Evolutionary conservation across 2,797 vertebrate species (phyloP).

Genomic region (Parotocinclus haroldoi): DNA sequence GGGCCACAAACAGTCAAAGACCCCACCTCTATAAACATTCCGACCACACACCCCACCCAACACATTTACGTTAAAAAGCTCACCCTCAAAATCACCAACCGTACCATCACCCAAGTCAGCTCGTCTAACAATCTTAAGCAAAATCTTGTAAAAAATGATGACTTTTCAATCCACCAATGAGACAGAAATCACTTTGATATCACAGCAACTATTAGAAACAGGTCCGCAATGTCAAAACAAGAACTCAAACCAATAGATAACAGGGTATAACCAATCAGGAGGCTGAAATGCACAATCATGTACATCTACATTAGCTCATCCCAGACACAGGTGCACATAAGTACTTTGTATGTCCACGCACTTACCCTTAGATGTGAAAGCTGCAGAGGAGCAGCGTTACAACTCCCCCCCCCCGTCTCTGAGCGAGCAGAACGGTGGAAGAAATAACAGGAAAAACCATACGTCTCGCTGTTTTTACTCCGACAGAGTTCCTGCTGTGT

Average conservation of each 20-base stretch:
- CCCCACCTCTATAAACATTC: slow-evolving; percentile 3
- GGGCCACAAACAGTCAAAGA: slow-evolving; percentile 9
- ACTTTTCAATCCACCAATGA: no score
- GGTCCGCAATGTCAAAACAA: not conserved
- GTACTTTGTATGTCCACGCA: not conserved
- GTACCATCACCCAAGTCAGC: not conserved
- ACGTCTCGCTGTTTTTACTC: slow-evolving; percentile 16
- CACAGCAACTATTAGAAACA: no score
- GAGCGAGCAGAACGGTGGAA: slow-evolving; percentile 3
- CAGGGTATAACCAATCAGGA: no score
- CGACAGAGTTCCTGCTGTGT: slow-evolving; percentile 27
- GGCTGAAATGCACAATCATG: not conserved
- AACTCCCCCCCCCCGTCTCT: slow-evolving; percentile 4
- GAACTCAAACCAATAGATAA: no score
- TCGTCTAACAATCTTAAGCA: no score
- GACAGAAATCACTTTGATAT: no score
- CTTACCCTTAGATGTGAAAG: slow-evolving; percentile 4
- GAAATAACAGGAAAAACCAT: slow-evolving; percentile 17
- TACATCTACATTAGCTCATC: no score
- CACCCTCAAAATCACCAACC: not conserved
- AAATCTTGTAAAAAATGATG: no score
- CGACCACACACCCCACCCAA: slow-evolving; percentile 10
- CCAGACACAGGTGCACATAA: not conserved
- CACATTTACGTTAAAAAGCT: not conserved
- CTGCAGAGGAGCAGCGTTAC: slow-evolving; percentile 4